phyloP scores from a whole-genome alignment of 2,113 vertebrate species.

The Panurus biarmicus region DNA sequence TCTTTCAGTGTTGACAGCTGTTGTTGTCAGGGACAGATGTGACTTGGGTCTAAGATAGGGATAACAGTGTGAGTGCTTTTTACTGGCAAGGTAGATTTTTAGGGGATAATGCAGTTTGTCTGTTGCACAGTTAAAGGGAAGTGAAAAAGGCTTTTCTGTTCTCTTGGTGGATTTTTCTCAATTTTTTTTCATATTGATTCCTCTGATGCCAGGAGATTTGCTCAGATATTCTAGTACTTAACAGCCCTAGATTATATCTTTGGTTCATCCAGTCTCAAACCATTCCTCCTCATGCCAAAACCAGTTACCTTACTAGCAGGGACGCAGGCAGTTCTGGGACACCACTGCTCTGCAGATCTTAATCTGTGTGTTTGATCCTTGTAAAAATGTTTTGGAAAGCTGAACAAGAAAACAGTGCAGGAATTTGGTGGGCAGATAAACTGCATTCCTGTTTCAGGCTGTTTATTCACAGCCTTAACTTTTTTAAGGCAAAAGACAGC shows the following conservation, averaged over 20 bases:
- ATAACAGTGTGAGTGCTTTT: neutral
- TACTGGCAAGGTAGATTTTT: neutral
- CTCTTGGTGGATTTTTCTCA: neutral
- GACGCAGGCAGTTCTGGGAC: neutral
- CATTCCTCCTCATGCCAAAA: neutral
- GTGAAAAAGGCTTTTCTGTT: neutral
- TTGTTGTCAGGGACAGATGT: constrained; percentile 7
- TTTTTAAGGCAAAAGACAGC: neutral
- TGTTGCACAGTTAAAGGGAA: neutral
- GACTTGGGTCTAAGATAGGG: neutral
- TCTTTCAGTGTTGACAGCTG: neutral
- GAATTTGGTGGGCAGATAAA: constrained; percentile 22
- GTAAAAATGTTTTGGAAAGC: neutral
- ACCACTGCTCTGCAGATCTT: neutral
- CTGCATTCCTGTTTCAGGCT: constrained; percentile 6
- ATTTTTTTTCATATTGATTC: neutral
- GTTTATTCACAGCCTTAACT: constrained; percentile 24
- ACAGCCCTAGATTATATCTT: neutral
- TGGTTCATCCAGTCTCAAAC: neutral
- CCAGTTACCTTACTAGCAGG: neutral
- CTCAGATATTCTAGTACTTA: neutral
- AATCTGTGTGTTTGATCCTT: neutral
- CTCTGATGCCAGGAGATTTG: neutral
- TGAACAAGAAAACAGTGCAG: neutral
- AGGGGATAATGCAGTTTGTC: neutral